Percentiles rank a stretch among this genome's conserved stretches.
Conservation (phyloP, 2,888 invertebrate genomes). For the Leucoptera coffeella region DNA sequence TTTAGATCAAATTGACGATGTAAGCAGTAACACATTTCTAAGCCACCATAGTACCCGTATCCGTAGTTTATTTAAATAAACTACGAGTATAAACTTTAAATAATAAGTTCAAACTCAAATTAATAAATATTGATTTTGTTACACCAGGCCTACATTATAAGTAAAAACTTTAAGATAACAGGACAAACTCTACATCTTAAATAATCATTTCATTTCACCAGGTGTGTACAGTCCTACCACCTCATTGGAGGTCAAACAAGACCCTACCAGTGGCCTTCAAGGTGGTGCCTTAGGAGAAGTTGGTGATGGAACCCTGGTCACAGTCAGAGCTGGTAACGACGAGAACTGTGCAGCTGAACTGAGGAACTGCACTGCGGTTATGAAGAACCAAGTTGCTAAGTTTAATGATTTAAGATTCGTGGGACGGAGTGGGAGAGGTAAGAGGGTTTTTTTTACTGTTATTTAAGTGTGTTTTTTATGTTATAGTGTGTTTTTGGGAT, state of each 20-base stretch:
- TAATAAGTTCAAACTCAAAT: too few relatives aligned
- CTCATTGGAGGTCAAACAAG: conserved; percentile 96
- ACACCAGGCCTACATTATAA: too few relatives aligned
- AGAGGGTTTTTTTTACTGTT: too few relatives aligned
- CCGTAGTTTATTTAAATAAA: too few relatives aligned
- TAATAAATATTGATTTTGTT: too few relatives aligned
- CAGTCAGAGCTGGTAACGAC: conserved; percentile 92
- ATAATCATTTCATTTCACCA: conserved; percentile 11
- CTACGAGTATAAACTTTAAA: too few relatives aligned
- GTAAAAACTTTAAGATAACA: background rate
- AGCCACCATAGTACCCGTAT: too few relatives aligned
- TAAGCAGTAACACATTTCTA: too few relatives aligned
- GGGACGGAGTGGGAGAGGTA: conserved; percentile 93
- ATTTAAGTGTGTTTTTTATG: too few relatives aligned
- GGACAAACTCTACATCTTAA: too few relatives aligned
- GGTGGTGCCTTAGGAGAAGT: conserved; percentile 88
- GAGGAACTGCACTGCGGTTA: conserved; percentile 86
- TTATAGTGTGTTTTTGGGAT: too few relatives aligned
- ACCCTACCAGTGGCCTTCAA: conserved; percentile 94
- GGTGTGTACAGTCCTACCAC: conserved; percentile 84
- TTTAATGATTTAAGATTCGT: conserved; percentile 97
- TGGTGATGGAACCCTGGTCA: conserved; percentile 90
- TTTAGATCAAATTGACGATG: too few relatives aligned
- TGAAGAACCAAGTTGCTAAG: conserved; percentile 96
- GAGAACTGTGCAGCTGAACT: conserved; percentile 94